Evolutionary conservation across 2,888 invertebrate species (phyloP).

Genomic region (Agriopis aurantiaria): DNA sequence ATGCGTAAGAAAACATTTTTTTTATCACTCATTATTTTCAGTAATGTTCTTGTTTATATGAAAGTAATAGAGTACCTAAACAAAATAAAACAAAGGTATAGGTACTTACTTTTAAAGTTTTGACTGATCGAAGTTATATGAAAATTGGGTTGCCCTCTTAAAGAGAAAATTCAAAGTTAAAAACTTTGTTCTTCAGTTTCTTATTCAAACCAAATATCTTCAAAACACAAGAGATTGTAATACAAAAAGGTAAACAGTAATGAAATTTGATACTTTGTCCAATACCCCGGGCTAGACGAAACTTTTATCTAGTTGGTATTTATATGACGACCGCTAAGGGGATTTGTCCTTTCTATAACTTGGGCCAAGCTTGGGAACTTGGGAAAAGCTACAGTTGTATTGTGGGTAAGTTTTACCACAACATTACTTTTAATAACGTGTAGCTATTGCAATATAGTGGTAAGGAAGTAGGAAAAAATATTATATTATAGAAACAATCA

Average conservation of each 20-base stretch:
- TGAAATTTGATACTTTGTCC: conserved; percentile 36
- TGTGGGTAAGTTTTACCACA: conserved; percentile 20
- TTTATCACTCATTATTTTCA: no score
- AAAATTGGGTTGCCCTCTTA: no score
- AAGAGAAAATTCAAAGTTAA: background rate
- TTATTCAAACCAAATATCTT: conserved; percentile 10
- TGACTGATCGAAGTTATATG: no score
- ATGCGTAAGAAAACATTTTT: no score
- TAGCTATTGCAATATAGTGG: background rate
- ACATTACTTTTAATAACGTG: conserved; percentile 18
- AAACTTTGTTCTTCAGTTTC: conserved; percentile 1
- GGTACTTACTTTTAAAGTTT: no score
- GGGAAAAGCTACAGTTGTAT: conserved; percentile 34
- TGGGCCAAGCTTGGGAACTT: conserved; percentile 39
- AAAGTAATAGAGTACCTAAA: no score
- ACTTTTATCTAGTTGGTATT: conserved; percentile 42
- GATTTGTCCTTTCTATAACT: conserved; percentile 47
- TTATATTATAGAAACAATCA: background rate
- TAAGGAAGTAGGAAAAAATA: background rate
- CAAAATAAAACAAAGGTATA: no score
- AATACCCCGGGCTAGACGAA: conserved; percentile 36
- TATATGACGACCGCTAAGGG: conserved; percentile 43
- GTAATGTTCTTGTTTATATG: no score
- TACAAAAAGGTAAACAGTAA: conserved; percentile 32
- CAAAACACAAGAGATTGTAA: conserved; percentile 7